Evolutionary conservation across 23 tunicate genomes (phyloP).

Genomic region (Aplidium turbinatum): DNA sequence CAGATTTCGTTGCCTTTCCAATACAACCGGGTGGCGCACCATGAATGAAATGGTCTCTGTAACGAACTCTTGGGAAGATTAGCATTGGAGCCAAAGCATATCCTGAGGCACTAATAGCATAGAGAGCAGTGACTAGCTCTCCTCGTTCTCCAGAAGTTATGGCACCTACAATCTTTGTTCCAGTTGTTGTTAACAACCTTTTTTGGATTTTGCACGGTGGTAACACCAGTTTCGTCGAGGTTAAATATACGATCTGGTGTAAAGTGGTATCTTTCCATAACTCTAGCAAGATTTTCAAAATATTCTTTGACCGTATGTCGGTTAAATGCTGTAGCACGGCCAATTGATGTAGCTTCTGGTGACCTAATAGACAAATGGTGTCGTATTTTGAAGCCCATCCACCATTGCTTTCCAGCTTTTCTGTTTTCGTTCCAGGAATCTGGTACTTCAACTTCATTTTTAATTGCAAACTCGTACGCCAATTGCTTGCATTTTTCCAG

Average conservation of each 20-base stretch:
- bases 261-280: constrained; percentile 3
- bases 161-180: constrained; percentile 15
- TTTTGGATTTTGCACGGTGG: constrained; percentile 24
- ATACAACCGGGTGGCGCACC: constrained; percentile 16
- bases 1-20: constrained; percentile 12
- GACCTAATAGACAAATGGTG: neutral
- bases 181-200: constrained; percentile 2
- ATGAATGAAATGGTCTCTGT: constrained; percentile 7
- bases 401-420: constrained; percentile 25
- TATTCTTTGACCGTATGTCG: neutral
- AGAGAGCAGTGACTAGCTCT: constrained; percentile 7
- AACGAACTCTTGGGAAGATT: constrained; percentile 6
- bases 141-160: constrained; percentile 17
- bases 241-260: constrained; percentile 6
- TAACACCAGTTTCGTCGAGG: constrained; percentile 20
- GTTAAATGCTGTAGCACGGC: constrained; percentile 14
- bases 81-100: constrained; percentile 24
- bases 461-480: constrained; percentile 7
- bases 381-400: constrained; percentile 12
- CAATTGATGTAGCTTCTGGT: constrained; percentile 26
- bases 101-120: constrained; percentile 12
- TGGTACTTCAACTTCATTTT: constrained; percentile 1
- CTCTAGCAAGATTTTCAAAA: constrained; percentile 14
- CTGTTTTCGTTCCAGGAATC: constrained; percentile 4
- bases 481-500: constrained; percentile 13